Conservation (phyloP, 2,113 vertebrate genomes). For the Python bivittatus region DNA sequence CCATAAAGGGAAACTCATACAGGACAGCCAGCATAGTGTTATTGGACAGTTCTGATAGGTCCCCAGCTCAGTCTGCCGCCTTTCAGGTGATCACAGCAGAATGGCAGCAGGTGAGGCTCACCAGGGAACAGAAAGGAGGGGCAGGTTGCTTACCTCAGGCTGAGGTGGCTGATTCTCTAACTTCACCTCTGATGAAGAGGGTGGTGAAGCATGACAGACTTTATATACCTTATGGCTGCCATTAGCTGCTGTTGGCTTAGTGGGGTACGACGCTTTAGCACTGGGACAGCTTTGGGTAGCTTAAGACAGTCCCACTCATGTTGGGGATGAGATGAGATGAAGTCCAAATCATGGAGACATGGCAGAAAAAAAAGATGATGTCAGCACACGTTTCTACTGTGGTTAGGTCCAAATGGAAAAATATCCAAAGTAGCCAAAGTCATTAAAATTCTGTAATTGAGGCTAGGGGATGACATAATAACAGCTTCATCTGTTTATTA, state of each 20-base stretch:
- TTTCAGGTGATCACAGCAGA: too few relatives aligned
- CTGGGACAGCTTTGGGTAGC: neutral
- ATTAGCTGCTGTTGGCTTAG: neutral
- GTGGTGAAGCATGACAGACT: neutral
- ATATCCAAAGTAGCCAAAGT: neutral
- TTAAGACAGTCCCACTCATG: neutral
- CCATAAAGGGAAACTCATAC: too few relatives aligned
- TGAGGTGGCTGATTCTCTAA: too few relatives aligned
- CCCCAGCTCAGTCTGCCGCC: too few relatives aligned
- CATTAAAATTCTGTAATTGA: neutral
- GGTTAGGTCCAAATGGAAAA: neutral
- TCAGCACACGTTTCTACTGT: neutral
- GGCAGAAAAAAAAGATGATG: neutral
- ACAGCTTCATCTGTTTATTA: neutral
- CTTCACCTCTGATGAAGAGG: too few relatives aligned
- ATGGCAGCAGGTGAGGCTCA: too few relatives aligned
- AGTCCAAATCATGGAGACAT: neutral
- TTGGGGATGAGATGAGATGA: neutral
- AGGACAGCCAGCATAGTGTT: too few relatives aligned
- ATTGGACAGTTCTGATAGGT: too few relatives aligned
- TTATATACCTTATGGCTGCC: neutral
- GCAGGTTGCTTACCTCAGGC: too few relatives aligned
- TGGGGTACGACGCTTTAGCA: neutral
- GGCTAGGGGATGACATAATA: neutral
- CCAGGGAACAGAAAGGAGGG: too few relatives aligned